These are phyloP conservation scores for Rhysida immarginata DNA, from an alignment of 1,140 invertebrate species.

Conservation along the genomic window DNA sequence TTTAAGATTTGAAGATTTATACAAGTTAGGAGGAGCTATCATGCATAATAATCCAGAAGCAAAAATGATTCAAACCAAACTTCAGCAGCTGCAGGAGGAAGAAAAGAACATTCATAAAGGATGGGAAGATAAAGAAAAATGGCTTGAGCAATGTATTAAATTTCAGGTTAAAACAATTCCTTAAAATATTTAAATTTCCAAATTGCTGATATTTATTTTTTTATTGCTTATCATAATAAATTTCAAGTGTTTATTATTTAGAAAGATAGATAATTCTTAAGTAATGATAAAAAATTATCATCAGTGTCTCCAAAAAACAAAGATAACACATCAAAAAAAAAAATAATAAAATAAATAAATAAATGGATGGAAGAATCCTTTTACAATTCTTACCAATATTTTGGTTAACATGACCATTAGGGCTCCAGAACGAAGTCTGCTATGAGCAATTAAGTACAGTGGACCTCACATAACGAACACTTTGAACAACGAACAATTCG, in stretches of 20 bases:
- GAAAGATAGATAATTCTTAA: no score
- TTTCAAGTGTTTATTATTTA: no score
- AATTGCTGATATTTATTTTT: not conserved
- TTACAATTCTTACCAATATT: no score
- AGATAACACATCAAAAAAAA: not conserved
- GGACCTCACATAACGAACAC: no score
- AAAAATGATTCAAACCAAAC: conserved; percentile 46
- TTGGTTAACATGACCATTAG: no score
- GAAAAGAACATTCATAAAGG: conserved; percentile 52
- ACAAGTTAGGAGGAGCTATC: conserved; percentile 55
- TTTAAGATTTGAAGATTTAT: conserved; percentile 48
- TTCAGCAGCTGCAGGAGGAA: conserved; percentile 57
- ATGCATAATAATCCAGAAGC: conserved; percentile 46
- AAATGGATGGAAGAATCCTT: no score
- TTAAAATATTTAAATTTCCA: not conserved
- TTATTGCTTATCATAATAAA: no score
- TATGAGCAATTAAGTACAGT: no score
- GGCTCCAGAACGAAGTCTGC: no score
- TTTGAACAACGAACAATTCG: no score
- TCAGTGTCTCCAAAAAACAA: not conserved
- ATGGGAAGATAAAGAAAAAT: conserved; percentile 67
- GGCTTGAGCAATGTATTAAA: conserved; percentile 68
- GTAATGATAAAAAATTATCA: not conserved
- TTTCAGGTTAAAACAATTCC: conserved; percentile 29
- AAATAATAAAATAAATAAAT: not conserved